Percentiles rank a stretch among this genome's conserved stretches.
These are phyloP conservation scores for Bovichtus variegatus DNA, from an alignment of 2,797 vertebrate genomes.

Conservation along the genomic window DNA sequence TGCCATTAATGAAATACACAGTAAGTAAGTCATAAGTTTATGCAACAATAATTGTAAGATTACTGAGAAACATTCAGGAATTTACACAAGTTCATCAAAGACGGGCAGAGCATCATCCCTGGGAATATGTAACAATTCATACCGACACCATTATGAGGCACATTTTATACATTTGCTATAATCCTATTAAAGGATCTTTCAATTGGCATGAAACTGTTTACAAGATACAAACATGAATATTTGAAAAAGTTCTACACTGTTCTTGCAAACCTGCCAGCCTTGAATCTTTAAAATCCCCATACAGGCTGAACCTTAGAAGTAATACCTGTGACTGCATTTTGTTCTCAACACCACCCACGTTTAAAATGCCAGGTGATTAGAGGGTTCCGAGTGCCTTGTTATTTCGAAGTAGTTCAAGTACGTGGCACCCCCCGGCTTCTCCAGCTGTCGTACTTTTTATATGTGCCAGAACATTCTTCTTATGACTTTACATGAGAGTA, in stretches of 20 bases:
- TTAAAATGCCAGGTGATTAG: conserved; percentile 74
- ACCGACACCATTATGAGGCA: background rate
- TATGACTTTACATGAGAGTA: conserved; percentile 24
- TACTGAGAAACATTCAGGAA: conserved; percentile 1
- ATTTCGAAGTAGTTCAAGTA: conserved; percentile 58
- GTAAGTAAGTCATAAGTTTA: background rate
- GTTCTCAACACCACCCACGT: conserved; percentile 51
- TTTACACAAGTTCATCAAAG: background rate
- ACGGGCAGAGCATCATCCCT: background rate
- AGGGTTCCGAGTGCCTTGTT: conserved; percentile 65
- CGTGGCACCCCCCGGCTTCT: conserved; percentile 43
- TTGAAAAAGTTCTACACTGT: conserved; percentile 26
- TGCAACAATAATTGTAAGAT: background rate
- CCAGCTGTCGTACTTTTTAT: conserved; percentile 61
- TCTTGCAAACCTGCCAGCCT: conserved; percentile 26
- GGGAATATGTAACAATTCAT: background rate
- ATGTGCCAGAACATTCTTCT: conserved; percentile 35
- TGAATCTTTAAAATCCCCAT: conserved; percentile 22
- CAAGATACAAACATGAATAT: conserved; percentile 37
- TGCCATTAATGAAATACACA: conserved; percentile 1
- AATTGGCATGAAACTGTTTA: background rate
- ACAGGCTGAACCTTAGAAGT: conserved; percentile 24
- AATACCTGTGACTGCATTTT: conserved; percentile 46
- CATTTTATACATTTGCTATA: background rate
- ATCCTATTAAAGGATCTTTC: background rate